A percentile compares a stretch with the other conserved stretches of the same genome.
phyloP scores from a whole-genome alignment of 2,888 invertebrate species.

The Cephus runcator region DNA sequence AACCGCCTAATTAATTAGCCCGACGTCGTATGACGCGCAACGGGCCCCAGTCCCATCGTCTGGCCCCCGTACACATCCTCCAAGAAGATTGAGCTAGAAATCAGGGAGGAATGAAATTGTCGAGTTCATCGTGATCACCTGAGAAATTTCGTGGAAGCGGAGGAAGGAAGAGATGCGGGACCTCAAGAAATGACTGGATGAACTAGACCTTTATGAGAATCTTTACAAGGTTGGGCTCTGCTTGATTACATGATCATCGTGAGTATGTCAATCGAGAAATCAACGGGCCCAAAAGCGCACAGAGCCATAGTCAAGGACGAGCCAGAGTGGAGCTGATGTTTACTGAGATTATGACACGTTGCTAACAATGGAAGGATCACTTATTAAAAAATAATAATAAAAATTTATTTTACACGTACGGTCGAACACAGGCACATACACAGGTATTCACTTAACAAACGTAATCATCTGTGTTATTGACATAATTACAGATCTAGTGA shows the following conservation, averaged over 20 bases:
- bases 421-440: slow-evolving; percentile 40
- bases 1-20: slow-evolving; percentile 28
- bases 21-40: slow-evolving; percentile 2
- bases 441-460: slow-evolving; percentile 15
- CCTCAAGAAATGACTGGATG: not conserved
- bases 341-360: not conserved
- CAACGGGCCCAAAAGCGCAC: not conserved
- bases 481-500: slow-evolving; percentile 30
- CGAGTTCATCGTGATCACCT: not conserved
- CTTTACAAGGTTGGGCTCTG: not conserved
- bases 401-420: slow-evolving; percentile 61
- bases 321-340: not conserved
- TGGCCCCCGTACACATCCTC: not conserved
- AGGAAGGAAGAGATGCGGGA: not conserved
- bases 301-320: not conserved
- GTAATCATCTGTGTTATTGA: slow-evolving; percentile 16
- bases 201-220: not conserved
- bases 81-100: not conserved
- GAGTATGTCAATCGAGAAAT: not conserved
- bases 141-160: not conserved
- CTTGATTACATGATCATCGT: not conserved
- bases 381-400: slow-evolving; percentile 58
- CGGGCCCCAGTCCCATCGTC: not conserved
- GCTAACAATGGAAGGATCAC: slow-evolving; percentile 6
- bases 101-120: not conserved